phyloP scores from a whole-genome alignment of 2,113 vertebrate species.

The Scomber japonicus region DNA sequence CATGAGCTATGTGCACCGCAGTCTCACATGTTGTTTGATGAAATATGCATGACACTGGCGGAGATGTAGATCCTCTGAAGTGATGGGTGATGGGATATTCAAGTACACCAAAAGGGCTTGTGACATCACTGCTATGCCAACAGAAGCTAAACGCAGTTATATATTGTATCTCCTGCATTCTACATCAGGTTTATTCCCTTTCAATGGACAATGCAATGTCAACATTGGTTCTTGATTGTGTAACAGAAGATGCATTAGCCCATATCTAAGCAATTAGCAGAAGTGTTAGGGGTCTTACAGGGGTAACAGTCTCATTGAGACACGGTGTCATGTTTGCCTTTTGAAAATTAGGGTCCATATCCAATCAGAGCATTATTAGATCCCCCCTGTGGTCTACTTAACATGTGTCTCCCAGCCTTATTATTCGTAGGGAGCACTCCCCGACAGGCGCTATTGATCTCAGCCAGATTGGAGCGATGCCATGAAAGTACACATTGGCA shows the following conservation, averaged over 20 bases:
- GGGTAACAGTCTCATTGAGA: no score
- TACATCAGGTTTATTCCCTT: neutral
- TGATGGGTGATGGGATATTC: slow-evolving; percentile 17
- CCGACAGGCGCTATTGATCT: slow-evolving; percentile 72
- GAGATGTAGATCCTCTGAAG: slow-evolving; percentile 48
- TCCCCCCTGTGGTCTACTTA: slow-evolving; percentile 40
- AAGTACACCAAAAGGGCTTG: neutral
- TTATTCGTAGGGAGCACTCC: slow-evolving; percentile 44
- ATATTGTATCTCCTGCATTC: neutral
- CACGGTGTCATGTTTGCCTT: slow-evolving; percentile 23
- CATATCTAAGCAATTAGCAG: no score
- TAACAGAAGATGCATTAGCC: neutral
- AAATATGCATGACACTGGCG: slow-evolving; percentile 73
- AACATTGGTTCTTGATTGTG: neutral
- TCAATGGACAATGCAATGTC: neutral
- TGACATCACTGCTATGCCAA: slow-evolving; percentile 5
- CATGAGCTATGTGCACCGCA: slow-evolving; percentile 52
- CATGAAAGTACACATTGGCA: slow-evolving; percentile 59
- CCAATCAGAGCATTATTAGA: slow-evolving; percentile 22
- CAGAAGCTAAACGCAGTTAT: slow-evolving; percentile 23
- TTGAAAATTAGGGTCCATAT: slow-evolving; percentile 17
- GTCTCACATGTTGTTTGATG: slow-evolving; percentile 67
- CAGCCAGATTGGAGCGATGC: slow-evolving; percentile 55
- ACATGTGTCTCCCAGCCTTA: slow-evolving; percentile 53
- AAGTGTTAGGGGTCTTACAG: no score